Conservation (phyloP, 37 sponge, comb jelly and placozoan genomes). For the Diacarnus erythraeanus region DNA sequence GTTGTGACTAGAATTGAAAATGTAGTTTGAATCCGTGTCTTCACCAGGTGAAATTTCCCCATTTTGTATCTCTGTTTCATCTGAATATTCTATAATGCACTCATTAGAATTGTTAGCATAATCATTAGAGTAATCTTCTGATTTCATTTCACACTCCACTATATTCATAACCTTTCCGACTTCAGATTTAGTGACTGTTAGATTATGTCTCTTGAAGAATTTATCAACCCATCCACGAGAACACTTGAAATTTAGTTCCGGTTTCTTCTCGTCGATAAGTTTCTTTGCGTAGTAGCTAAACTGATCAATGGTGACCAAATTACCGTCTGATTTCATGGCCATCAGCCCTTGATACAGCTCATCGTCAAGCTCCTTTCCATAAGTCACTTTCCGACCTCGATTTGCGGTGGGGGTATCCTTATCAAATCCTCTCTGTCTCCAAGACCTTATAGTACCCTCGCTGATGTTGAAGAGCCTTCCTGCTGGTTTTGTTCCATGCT, state of each 20-base stretch:
- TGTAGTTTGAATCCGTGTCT: background rate
- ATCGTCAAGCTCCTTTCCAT: background rate
- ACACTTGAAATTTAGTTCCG: conserved; percentile 10
- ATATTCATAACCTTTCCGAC: background rate
- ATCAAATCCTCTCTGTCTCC: conserved; percentile 8
- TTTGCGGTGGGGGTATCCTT: background rate
- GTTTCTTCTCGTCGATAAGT: background rate
- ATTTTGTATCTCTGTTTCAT: background rate
- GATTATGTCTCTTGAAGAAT: conserved; percentile 11
- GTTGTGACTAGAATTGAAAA: background rate
- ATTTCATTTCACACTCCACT: background rate
- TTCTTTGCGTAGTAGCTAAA: conserved; percentile 7
- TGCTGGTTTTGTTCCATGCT: conserved; percentile 1
- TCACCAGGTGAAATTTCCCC: background rate
- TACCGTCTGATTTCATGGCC: background rate
- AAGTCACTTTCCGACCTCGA: conserved; percentile 4
- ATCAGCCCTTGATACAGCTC: background rate
- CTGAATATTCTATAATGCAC: background rate
- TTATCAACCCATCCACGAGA: conserved; percentile 10
- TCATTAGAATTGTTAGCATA: background rate
- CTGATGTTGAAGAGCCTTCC: conserved; percentile 2
- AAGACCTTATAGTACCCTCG: background rate
- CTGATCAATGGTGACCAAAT: background rate
- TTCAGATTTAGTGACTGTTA: background rate
- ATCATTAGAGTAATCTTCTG: too few species aligned